phyloP scores from a whole-genome alignment of 2,113 vertebrate species.

The Romanogobio albipinnatus region DNA sequence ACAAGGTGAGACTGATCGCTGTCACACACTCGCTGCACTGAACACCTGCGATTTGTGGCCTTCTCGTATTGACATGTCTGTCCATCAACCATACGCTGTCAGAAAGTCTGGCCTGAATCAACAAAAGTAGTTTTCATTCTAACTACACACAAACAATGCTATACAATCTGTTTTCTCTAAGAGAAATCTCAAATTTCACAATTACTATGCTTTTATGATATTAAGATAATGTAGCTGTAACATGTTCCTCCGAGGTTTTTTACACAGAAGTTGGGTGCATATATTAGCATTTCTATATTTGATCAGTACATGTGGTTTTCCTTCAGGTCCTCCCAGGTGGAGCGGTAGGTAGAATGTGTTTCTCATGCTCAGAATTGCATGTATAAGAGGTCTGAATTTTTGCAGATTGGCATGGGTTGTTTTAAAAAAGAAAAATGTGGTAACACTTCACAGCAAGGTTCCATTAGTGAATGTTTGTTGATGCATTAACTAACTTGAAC shows the following conservation, averaged over 20 bases:
- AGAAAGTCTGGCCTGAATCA: background rate
- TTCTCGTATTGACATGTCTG: background rate
- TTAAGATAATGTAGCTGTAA: background rate
- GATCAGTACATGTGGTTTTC: constrained; percentile 44
- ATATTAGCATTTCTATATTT: constrained; percentile 8
- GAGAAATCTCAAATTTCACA: no score
- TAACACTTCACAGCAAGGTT: no score
- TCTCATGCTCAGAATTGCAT: constrained; percentile 47
- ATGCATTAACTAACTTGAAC: no score
- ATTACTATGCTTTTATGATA: background rate
- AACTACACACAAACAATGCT: background rate
- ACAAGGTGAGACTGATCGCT: constrained; percentile 82
- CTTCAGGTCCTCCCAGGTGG: constrained; percentile 75
- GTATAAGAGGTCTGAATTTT: constrained; percentile 7
- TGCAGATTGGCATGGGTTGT: constrained; percentile 34
- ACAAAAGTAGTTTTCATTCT: background rate
- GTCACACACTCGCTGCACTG: background rate
- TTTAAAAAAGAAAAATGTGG: background rate
- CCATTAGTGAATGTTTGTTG: no score
- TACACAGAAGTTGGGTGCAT: background rate
- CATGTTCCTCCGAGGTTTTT: background rate
- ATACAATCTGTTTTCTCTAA: no score
- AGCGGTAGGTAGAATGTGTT: constrained; percentile 68
- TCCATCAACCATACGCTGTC: background rate
- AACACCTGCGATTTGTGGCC: background rate